Percentiles rank a stretch among this genome's conserved stretches.
Conservation (phyloP, 2,113 vertebrate species). For the Gallinago undulata region DNA sequence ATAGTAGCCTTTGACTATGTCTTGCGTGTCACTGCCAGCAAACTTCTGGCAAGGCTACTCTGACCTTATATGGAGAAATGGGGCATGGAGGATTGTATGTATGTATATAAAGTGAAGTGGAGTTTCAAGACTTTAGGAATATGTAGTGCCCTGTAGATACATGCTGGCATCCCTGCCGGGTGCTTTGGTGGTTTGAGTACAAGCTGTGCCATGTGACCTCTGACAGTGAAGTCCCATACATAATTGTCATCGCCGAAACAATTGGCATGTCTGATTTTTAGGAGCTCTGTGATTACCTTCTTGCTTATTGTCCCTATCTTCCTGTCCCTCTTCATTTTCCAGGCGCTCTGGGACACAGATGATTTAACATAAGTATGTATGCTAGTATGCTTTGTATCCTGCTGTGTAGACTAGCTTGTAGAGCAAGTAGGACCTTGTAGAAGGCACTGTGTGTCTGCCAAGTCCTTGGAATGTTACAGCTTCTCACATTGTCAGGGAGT, state of each 20-base stretch:
- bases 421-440: neutral
- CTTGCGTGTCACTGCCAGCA: neutral
- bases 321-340: neutral
- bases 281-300: neutral
- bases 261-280: neutral
- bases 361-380: neutral
- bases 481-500: neutral
- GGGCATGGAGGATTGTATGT: neutral
- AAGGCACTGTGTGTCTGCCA: fast-evolving
- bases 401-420: neutral
- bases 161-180: neutral
- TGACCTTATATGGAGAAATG: neutral
- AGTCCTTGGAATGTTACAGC: neutral
- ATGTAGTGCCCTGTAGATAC: neutral
- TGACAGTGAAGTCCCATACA: fast-evolving
- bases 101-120: neutral
- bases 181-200: neutral
- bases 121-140: neutral
- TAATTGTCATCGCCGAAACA: neutral
- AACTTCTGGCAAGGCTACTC: neutral
- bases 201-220: fast-evolving
- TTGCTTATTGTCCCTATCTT: fast-evolving
- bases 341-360: neutral
- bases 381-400: neutral
- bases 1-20: neutral